phyloP scores from a whole-genome alignment of 2,113 vertebrate genomes.

The Shinisaurus crocodilurus region DNA sequence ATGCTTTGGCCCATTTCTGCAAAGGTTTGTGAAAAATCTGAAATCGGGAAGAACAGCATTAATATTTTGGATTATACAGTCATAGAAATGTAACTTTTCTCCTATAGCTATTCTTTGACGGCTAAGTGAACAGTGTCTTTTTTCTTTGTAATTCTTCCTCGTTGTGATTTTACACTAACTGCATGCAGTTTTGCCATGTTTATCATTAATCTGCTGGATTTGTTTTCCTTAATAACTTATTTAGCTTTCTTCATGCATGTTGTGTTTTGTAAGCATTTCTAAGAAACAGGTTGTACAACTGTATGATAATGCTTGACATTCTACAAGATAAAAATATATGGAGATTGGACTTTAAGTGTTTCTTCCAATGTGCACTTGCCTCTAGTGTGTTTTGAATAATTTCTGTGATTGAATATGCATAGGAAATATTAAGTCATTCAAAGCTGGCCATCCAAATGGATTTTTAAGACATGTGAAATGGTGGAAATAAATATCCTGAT shows the following conservation, averaged over 20 bases:
- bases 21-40: conserved; percentile 64
- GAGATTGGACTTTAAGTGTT: background rate
- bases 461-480: background rate
- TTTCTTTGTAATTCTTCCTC: conserved; percentile 66
- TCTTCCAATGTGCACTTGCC: background rate
- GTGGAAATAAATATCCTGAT: background rate
- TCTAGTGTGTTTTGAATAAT: background rate
- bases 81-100: conserved; percentile 59
- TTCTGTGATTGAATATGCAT: background rate
- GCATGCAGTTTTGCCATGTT: conserved; percentile 74
- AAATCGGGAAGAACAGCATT: conserved; percentile 73
- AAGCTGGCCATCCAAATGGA: background rate
- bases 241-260: conserved; percentile 45
- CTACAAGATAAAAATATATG: background rate
- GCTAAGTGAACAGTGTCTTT: conserved; percentile 60
- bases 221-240: conserved; percentile 5
- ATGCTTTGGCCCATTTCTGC: conserved; percentile 44
- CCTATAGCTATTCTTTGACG: conserved; percentile 64
- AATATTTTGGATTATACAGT: conserved; percentile 50
- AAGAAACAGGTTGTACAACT: background rate
- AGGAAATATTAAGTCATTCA: background rate
- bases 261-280: conserved; percentile 11
- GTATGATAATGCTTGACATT: conserved; percentile 20
- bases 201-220: conserved; percentile 67
- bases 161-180: conserved; percentile 76